Base-by-base conservation (phyloP, 2,888 invertebrate species). In the Hydropsyche betteni region DNA sequence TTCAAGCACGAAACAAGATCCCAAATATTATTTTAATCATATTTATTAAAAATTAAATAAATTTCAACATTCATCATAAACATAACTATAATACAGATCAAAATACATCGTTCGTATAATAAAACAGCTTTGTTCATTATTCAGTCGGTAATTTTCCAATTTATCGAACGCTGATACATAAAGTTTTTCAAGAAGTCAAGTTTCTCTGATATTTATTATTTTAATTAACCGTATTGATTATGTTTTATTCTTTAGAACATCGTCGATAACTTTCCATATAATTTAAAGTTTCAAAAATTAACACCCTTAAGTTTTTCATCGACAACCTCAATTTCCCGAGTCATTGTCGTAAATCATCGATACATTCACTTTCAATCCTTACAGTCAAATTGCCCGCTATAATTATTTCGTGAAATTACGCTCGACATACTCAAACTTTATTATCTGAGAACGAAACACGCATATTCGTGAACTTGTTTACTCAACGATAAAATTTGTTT, bases 401-500 rank as follows among this genome's bases (percentile, higher is more conserved):
- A 58, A 58, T 58, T 58, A 58, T 58, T 14, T 69, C 51, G n/a
- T 51, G 69, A 69, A 24, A 36, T 24, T 14, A 50, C 51, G 16
- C 10, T 50, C 16, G 12, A 69, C 44, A 51, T n/a, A 24, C 53
- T 24, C 33, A 70, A 53, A 70, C 52, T 58, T 36, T 55, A 50
- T 53, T 75, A 75, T 75, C 75, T 70, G 5, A 6, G 36, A 72
- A 6, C 61, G 72, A 50, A 44, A 44, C 44, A 44, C 10, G 10
- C 44, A 44, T 10, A 44, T 10, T 61, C n/a, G 44, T 61, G 69
- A 34, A 58, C 55, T 6, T 53, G 44, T 53, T 24, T 24, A 33
- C 36, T 24, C 4, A 69, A 50, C 34, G 72, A 72, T 72, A 72
- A 72, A 74, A 33, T 69, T 12, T 76, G 76, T 76, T 72, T 76